These are phyloP conservation scores for Achroia grisella DNA, from an alignment of 1,140 invertebrate genomes.

Conservation along the genomic window DNA sequence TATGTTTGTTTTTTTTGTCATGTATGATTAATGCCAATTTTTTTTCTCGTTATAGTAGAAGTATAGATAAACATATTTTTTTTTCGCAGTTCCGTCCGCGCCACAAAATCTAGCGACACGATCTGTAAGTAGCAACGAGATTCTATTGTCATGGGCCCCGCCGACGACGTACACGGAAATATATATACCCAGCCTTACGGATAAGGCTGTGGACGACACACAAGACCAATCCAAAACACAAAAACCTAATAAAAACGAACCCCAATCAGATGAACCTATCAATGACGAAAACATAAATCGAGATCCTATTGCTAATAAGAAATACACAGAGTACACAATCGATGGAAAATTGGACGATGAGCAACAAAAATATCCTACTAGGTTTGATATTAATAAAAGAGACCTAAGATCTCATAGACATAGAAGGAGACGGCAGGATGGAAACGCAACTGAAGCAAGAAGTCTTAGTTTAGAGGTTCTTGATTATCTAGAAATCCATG, in stretches of 20 bases:
- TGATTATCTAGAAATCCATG: constrained; percentile 33
- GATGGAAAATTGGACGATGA: no score
- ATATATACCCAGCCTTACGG: constrained; percentile 32
- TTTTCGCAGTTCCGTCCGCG: constrained; percentile 83
- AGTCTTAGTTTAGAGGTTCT: constrained; percentile 24
- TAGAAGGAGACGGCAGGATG: constrained; percentile 53
- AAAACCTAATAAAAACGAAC: constrained; percentile 26
- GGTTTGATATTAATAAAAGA: constrained; percentile 36
- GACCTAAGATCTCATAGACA: constrained; percentile 48
- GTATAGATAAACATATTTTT: not conserved
- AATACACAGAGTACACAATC: constrained; percentile 44
- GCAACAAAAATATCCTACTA: no score
- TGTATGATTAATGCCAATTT: no score
- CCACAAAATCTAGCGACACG: constrained; percentile 86
- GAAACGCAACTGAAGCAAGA: constrained; percentile 32
- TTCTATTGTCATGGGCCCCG: constrained; percentile 86
- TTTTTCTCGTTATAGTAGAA: no score
- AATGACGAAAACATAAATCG: constrained; percentile 24
- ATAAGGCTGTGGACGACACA: constrained; percentile 77
- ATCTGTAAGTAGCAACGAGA: constrained; percentile 83
- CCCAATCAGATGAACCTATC: constrained; percentile 39
- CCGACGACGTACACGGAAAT: constrained; percentile 77
- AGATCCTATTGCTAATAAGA: constrained; percentile 18
- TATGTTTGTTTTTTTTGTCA: no score
- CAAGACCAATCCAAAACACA: constrained; percentile 21